phyloP scores from a whole-genome alignment of 2,888 invertebrate species.

The Lymantria dispar region DNA sequence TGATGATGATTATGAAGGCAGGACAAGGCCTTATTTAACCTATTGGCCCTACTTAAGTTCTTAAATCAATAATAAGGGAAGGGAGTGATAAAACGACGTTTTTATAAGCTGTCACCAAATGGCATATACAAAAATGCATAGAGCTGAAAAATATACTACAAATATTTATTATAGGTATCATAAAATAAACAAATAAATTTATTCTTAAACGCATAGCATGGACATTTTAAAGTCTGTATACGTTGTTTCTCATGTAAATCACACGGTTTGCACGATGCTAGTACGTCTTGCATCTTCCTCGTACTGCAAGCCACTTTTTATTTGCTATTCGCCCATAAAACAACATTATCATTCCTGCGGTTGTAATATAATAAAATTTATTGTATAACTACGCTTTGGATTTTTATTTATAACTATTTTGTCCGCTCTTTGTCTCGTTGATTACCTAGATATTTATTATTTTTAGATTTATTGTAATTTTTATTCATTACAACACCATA shows the following conservation, averaged over 20 bases:
- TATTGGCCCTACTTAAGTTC: no score
- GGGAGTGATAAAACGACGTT: neutral
- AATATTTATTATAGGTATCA: neutral
- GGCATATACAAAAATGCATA: neutral
- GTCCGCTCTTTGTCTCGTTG: no score
- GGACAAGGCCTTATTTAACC: no score
- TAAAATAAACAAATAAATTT: slow-evolving; percentile 14
- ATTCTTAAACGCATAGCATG: slow-evolving; percentile 4
- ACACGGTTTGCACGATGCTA: slow-evolving; percentile 39
- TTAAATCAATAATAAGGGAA: no score
- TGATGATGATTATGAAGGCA: no score
- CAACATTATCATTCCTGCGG: slow-evolving; percentile 27
- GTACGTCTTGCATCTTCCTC: slow-evolving; percentile 24
- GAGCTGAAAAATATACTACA: neutral
- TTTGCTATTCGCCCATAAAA: slow-evolving; percentile 39
- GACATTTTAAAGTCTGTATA: slow-evolving; percentile 40
- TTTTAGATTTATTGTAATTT: neutral
- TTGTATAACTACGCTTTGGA: slow-evolving; percentile 1
- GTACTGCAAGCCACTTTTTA: slow-evolving; percentile 31
- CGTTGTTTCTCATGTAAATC: slow-evolving; percentile 55
- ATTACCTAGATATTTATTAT: neutral
- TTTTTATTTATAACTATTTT: neutral
- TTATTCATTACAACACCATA: neutral
- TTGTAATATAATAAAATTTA: slow-evolving; percentile 30
- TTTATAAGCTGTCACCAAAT: neutral